phyloP scores from a whole-genome alignment of 2,113 vertebrate species.

The Pseudorasbora parva region DNA sequence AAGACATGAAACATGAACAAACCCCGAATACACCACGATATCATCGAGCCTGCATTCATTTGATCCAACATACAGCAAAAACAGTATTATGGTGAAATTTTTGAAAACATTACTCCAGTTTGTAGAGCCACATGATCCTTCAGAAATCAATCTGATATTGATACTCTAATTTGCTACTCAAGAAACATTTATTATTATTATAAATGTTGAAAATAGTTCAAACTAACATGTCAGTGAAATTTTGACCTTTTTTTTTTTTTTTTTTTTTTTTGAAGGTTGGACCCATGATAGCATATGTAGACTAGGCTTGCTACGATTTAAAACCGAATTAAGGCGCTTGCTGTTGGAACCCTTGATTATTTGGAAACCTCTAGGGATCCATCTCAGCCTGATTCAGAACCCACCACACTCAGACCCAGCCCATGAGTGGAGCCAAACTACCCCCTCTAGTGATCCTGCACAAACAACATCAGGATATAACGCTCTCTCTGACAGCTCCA shows the following conservation, averaged over 20 bases:
- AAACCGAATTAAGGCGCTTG: neutral
- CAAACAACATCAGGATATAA: conserved; percentile 34
- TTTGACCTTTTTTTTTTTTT: neutral
- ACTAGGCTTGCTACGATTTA: neutral
- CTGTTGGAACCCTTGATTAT: conserved; percentile 39
- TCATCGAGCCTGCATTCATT: too few species aligned
- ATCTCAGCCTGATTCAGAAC: conserved; percentile 23
- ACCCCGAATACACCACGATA: too few species aligned
- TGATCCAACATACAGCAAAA: too few species aligned
- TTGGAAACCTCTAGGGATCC: conserved; percentile 34
- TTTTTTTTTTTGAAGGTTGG: neutral
- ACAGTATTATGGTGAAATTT: too few species aligned
- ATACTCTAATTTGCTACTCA: too few species aligned
- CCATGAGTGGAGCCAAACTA: conserved; percentile 41
- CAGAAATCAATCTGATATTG: too few species aligned
- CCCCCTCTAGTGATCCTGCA: conserved; percentile 50
- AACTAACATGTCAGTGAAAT: too few species aligned
- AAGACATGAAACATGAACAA: too few species aligned
- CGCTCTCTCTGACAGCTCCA: conserved; percentile 36
- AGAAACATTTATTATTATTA: too few species aligned
- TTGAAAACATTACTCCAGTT: too few species aligned
- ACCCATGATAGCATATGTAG: neutral
- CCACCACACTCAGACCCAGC: neutral
- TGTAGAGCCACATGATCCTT: too few species aligned
- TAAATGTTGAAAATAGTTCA: too few species aligned